Conservation (phyloP, 2,113 vertebrate genomes). For the Eubucco bourcierii region DNA sequence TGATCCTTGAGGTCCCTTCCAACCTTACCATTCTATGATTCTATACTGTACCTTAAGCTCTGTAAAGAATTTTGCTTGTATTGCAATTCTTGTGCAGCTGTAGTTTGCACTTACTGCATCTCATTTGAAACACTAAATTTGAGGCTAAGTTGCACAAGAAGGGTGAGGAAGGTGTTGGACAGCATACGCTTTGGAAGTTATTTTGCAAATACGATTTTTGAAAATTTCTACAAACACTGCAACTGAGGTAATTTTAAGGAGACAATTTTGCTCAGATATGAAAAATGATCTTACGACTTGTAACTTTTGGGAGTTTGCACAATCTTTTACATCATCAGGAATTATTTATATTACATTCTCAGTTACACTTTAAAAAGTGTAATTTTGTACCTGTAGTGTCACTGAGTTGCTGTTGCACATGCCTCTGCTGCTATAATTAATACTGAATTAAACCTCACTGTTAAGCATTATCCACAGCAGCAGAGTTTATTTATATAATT, state of each 20-base stretch:
- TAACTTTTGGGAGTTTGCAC: not conserved
- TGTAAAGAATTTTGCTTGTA: not conserved
- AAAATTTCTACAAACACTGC: not conserved
- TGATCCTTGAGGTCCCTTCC: too few species aligned
- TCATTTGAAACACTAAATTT: not conserved
- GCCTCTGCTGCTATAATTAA: not conserved
- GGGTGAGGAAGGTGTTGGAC: not conserved
- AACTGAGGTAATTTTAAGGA: not conserved
- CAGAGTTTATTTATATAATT: conserved; percentile 27
- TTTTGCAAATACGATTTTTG: not conserved
- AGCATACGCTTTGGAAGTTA: not conserved
- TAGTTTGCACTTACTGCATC: not conserved
- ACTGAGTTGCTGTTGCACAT: not conserved
- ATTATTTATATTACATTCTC: not conserved
- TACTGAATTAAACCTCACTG: not conserved
- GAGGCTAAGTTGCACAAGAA: fast-evolving
- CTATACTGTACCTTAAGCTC: not conserved
- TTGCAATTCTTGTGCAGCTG: not conserved
- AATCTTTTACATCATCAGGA: not conserved
- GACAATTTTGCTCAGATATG: not conserved
- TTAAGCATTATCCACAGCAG: not conserved
- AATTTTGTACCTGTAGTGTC: not conserved
- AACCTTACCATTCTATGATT: too few species aligned
- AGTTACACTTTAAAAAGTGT: not conserved
- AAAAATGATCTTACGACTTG: not conserved